Conservation (phyloP, 2,888 invertebrate genomes). For the Coecobrya sp. region DNA sequence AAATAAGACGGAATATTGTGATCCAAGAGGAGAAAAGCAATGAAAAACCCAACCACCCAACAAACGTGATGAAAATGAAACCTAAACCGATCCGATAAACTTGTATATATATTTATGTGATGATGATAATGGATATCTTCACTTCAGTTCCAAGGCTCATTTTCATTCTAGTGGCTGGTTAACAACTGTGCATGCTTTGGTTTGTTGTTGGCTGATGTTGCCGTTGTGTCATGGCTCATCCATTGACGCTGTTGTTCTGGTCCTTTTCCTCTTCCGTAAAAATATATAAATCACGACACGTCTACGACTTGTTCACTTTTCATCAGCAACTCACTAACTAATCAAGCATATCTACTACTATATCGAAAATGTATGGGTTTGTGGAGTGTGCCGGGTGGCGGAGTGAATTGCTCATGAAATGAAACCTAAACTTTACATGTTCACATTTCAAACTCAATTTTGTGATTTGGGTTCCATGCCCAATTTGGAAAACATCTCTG, state of each 20-base stretch:
- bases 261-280: slow-evolving; percentile 33
- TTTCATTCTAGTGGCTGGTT: background rate
- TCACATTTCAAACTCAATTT: slow-evolving; percentile 32
- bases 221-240: slow-evolving; percentile 3
- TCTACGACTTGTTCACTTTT: slow-evolving; percentile 36
- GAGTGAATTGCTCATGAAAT: slow-evolving; percentile 10
- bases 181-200: background rate
- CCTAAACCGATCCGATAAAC: background rate
- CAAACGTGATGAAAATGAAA: slow-evolving; percentile 35
- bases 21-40: slow-evolving; percentile 1
- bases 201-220: slow-evolving; percentile 1
- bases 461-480: background rate
- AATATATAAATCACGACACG: slow-evolving; percentile 28
- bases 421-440: slow-evolving; percentile 26
- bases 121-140: slow-evolving; percentile 23
- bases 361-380: background rate
- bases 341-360: too few relatives aligned
- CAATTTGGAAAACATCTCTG: slow-evolving; percentile 19
- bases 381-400: background rate
- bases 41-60: slow-evolving; percentile 10
- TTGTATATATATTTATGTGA: too few relatives aligned
- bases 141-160: background rate
- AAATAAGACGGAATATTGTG: background rate
- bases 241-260: slow-evolving; percentile 28
- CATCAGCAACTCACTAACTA: slow-evolving; percentile 36